Percentiles rank a stretch among this genome's conserved stretches.
Evolutionary conservation across 1,140 invertebrate species (phyloP).

Genomic region (Habropoda laboriosa): DNA sequence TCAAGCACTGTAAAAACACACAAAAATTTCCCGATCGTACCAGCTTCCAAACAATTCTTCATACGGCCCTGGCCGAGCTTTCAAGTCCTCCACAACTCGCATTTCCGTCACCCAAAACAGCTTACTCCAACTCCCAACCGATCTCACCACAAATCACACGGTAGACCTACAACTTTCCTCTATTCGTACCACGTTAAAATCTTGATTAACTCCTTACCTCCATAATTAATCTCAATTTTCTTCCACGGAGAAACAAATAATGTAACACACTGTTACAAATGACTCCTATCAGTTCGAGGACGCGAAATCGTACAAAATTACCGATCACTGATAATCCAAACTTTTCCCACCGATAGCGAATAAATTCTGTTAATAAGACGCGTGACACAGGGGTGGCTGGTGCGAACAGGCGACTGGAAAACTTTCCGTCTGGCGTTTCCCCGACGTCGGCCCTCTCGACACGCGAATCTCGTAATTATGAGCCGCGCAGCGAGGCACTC

Average conservation of each 20-base stretch:
- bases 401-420: not conserved
- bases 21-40: too few species aligned
- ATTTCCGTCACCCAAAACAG: too few species aligned
- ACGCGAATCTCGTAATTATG: not conserved
- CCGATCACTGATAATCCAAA: not conserved
- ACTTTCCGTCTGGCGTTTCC: not conserved
- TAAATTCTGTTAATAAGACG: too few species aligned
- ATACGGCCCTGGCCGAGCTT: too few species aligned
- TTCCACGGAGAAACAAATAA: not conserved
- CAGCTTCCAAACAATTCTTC: too few species aligned
- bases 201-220: constrained; percentile 42
- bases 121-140: too few species aligned
- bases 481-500: constrained; percentile 28
- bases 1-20: too few species aligned
- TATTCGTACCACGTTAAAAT: too few species aligned
- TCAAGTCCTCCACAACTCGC: too few species aligned
- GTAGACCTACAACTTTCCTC: too few species aligned
- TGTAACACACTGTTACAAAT: not conserved
- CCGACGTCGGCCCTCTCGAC: not conserved
- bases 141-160: too few species aligned
- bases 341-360: too few species aligned
- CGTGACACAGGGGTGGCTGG: not conserved
- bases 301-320: not conserved
- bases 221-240: constrained; percentile 38
- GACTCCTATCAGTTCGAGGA: not conserved